Evolutionary conservation across 2,888 invertebrate species (phyloP).

Genomic region (Rhimphoctona megacephalus): DNA sequence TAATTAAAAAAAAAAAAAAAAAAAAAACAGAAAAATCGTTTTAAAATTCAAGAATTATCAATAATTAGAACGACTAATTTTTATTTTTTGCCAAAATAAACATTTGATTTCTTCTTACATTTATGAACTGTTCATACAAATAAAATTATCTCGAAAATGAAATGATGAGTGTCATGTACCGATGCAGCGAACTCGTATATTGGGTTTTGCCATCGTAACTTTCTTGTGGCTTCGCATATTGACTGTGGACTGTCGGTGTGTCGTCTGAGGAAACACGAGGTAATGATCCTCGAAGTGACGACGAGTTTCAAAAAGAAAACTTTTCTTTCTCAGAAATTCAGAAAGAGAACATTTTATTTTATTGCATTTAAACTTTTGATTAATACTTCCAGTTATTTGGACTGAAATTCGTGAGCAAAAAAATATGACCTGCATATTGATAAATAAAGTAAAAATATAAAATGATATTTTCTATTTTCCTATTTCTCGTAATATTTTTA

Average conservation of each 20-base stretch:
- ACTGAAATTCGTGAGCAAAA: background rate
- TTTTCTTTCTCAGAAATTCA: background rate
- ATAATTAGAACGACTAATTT: background rate
- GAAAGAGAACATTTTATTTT: background rate
- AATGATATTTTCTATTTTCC: background rate
- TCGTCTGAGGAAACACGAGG: background rate
- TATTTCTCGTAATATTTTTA: background rate
- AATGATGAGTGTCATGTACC: constrained; percentile 4
- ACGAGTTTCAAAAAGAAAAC: background rate
- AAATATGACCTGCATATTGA: background rate
- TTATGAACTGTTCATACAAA: background rate
- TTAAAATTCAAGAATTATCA: background rate
- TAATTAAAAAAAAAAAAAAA: background rate
- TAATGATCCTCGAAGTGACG: background rate
- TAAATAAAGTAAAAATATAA: constrained; percentile 6
- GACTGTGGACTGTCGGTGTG: constrained; percentile 16
- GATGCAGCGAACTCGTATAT: background rate
- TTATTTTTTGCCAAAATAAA: background rate
- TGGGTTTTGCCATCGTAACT: background rate
- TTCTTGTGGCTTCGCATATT: constrained; percentile 30
- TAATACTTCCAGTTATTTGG: background rate
- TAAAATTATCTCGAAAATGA: background rate
- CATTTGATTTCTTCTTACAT: background rate
- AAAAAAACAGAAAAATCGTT: background rate
- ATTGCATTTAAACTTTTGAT: background rate